Percentiles rank a stretch among this genome's conserved stretches.
phyloP scores from a whole-genome alignment of 64 coral and sea anemone species.

The Stylophora pistillata region DNA sequence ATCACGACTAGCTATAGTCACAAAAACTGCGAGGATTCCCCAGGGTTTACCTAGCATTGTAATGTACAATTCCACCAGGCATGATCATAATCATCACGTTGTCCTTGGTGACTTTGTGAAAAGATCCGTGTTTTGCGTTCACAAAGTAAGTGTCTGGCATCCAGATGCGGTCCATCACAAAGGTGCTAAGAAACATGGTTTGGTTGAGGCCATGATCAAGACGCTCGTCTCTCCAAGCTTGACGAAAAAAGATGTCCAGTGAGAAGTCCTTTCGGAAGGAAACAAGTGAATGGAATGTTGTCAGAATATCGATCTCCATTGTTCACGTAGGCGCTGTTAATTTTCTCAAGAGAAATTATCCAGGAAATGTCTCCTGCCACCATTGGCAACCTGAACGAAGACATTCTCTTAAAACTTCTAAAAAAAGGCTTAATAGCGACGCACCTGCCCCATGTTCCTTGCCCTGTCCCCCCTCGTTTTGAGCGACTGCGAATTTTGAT shows the following conservation, averaged over 20 bases:
- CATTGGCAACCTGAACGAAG: too few relatives aligned
- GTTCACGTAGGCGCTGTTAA: too few relatives aligned
- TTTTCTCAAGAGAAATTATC: too few relatives aligned
- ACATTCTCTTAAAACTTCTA: too few relatives aligned
- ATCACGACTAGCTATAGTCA: neutral
- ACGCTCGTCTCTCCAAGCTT: slow-evolving; percentile 61
- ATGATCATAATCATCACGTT: slow-evolving; percentile 67
- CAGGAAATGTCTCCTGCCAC: too few relatives aligned
- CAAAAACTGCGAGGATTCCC: too few relatives aligned
- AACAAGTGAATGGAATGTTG: neutral
- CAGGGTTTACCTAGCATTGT: slow-evolving; percentile 44
- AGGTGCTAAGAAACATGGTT: slow-evolving; percentile 54
- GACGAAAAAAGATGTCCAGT: slow-evolving; percentile 63
- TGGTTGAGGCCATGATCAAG: slow-evolving; percentile 64
- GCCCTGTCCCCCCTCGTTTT: too few relatives aligned
- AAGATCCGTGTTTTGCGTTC: slow-evolving; percentile 65
- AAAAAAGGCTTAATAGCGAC: too few relatives aligned
- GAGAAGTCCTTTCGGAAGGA: slow-evolving; percentile 60
- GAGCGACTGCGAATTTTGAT: too few relatives aligned
- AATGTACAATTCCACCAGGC: slow-evolving; percentile 45
- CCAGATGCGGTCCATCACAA: slow-evolving; percentile 62
- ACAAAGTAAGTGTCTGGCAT: slow-evolving; percentile 78
- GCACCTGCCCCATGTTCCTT: too few relatives aligned
- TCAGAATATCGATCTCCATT: neutral
- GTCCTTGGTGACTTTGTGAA: slow-evolving; percentile 61